These are phyloP conservation scores for Paradoxurus hermaphroditus DNA, from an alignment of 2,113 vertebrate genomes.

Conservation along the genomic window DNA sequence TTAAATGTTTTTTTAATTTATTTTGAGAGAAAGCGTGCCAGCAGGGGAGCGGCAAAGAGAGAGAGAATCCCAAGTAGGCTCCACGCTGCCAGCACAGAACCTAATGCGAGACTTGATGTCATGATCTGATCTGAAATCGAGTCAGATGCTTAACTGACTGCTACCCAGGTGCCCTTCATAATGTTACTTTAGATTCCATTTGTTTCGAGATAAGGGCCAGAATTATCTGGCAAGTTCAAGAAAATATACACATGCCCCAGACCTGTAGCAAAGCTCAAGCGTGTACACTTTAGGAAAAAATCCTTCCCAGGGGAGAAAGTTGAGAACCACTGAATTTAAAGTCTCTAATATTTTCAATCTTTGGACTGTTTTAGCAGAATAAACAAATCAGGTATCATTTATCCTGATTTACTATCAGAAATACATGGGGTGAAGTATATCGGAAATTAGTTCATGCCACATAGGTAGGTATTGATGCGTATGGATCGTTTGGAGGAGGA, in stretches of 20 bases:
- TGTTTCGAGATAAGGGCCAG: neutral
- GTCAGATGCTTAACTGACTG: no score
- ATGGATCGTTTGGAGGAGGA: neutral
- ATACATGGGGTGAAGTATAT: neutral
- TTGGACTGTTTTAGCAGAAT: neutral
- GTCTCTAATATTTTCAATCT: neutral
- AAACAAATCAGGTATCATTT: constrained; percentile 9
- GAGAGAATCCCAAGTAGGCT: no score
- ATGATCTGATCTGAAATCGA: no score
- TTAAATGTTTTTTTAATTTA: no score
- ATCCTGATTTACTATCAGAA: constrained; percentile 6
- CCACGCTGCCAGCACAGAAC: no score
- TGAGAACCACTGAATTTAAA: constrained; percentile 12
- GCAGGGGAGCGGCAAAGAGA: no score
- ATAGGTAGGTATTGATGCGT: neutral
- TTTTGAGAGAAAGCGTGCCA: no score
- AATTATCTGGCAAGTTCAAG: neutral
- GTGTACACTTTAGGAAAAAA: neutral
- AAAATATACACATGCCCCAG: neutral
- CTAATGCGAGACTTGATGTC: no score
- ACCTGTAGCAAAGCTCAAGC: neutral
- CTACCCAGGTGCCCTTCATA: no score
- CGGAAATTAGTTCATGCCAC: constrained; percentile 26
- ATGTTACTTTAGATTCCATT: constrained; percentile 6
- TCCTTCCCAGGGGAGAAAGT: neutral